Percentiles rank a stretch among this genome's conserved stretches.
These are phyloP conservation scores for Lasioglossum vierecki DNA, from an alignment of 2,888 invertebrate species.

Conservation along the genomic window DNA sequence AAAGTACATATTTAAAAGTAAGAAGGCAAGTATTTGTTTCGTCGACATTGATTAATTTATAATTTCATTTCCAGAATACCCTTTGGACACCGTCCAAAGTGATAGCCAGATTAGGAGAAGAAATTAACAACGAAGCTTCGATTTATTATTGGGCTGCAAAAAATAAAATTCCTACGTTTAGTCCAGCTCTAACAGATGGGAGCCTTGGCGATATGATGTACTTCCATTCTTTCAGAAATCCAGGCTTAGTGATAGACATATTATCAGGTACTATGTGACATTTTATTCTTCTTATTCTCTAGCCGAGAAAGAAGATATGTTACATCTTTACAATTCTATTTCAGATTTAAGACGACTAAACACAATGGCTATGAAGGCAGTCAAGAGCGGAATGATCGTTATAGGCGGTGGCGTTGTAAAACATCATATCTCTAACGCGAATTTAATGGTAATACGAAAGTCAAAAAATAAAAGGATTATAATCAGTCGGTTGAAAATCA, in stretches of 20 bases:
- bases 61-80: constrained; percentile 82
- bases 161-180: constrained; percentile 98
- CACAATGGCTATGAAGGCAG: constrained; percentile 96
- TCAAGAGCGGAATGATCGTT: constrained; percentile 98
- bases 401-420: constrained; percentile 98
- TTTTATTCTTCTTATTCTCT: not conserved
- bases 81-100: constrained; percentile 97
- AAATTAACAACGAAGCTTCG: constrained; percentile 95
- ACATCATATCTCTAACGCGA: constrained; percentile 99
- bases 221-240: constrained; percentile 97
- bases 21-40: not conserved
- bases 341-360: constrained; percentile 94
- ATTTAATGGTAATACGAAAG: constrained; percentile 91
- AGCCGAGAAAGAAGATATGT: not conserved
- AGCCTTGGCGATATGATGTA: constrained; percentile 99
- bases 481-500: constrained; percentile 28
- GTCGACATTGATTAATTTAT: not conserved
- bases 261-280: constrained; percentile 87
- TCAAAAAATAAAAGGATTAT: not conserved
- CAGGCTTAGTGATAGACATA: constrained; percentile 97
- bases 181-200: constrained; percentile 99
- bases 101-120: constrained; percentile 93
- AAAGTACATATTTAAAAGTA: constrained; percentile 81
- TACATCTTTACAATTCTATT: constrained; percentile 28
- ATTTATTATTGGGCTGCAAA: constrained; percentile 99